Base-by-base conservation (phyloP, 2,888 invertebrate genomes). In the Monopis laevigella region DNA sequence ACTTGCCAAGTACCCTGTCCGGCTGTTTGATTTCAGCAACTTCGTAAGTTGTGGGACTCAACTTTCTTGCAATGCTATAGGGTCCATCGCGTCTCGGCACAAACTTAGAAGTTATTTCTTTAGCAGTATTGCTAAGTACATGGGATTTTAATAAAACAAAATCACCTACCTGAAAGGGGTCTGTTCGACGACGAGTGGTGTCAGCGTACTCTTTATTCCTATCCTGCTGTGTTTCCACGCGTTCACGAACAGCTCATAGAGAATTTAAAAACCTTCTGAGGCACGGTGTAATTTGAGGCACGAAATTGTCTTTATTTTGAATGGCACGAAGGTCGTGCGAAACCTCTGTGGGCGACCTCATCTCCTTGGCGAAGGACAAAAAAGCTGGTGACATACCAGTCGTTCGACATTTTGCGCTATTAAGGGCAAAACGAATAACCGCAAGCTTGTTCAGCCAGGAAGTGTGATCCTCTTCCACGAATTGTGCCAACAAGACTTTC, bases 371-470 rank as follows among this genome's bases (percentile, higher is more conserved):
- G 29, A 58, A 54, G 1, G 48, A 52, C 1, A 58, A 42, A 18
- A 47, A 58, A 1, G 56, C 53, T 1, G 58, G n/a, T n/a, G n/a
- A n/a, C n/a, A n/a, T n/a, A n/a, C n/a, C n/a, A n/a, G n/a, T n/a
- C n/a, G n/a, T n/a, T 0, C 52, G 51, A 1, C 55, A 55, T 1
- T 47, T 40, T 0, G 50, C 46, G 1, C 45, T 48, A 19, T 56
- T 58, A 45, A 54, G 51, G 0, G 55, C 50, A 16, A 54, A 56
- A 2, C 52, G 45, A 1, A 59, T 48, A 0, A 48, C 58, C 59
- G 59, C 1, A 27, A 21, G 24, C 24, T 21, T 21, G 24, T 8
- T 21, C 24, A 21, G 24, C 6, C 24, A 21, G 5, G 24, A 21
- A 8, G 24, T 21, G 24, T 21, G 24, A 21, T 21, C 24, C 8